A percentile compares a stretch with the other conserved stretches of the same genome.
phyloP scores from a whole-genome alignment of 2,797 vertebrate species.

The Acanthurus lineatus region DNA sequence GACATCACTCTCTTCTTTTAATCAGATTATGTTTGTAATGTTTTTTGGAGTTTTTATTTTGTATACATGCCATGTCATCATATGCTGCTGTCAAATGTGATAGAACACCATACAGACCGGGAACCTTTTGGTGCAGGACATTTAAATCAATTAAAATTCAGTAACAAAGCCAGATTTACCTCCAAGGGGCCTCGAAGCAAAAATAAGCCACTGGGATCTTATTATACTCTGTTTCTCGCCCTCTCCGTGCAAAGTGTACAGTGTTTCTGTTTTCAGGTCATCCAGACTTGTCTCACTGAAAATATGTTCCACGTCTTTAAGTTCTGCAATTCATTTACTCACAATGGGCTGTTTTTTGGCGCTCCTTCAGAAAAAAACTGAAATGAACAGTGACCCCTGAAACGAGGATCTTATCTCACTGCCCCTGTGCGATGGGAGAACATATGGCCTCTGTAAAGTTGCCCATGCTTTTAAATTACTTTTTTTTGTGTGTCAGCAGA shows the following conservation, averaged over 20 bases:
- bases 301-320: not conserved
- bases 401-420: not conserved
- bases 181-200: not conserved
- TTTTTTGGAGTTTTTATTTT: not conserved
- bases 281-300: no score
- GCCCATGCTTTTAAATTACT: not conserved
- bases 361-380: not conserved
- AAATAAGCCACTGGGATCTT: not conserved
- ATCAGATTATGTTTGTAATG: not conserved
- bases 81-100: not conserved
- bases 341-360: not conserved
- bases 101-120: not conserved
- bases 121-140: not conserved
- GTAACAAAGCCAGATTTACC: not conserved
- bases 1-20: not conserved
- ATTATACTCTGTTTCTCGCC: no score
- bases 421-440: no score
- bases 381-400: not conserved
- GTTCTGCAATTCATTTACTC: not conserved
- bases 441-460: not conserved
- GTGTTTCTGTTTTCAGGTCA: no score
- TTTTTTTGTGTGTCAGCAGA: not conserved
- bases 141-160: conserved; percentile 7
- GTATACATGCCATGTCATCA: not conserved
- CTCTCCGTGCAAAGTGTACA: no score